A percentile compares a stretch with the other conserved stretches of the same genome.
These are phyloP conservation scores for Ctenicera cuprea DNA, from an alignment of 2,888 invertebrate genomes.

Conservation along the genomic window DNA sequence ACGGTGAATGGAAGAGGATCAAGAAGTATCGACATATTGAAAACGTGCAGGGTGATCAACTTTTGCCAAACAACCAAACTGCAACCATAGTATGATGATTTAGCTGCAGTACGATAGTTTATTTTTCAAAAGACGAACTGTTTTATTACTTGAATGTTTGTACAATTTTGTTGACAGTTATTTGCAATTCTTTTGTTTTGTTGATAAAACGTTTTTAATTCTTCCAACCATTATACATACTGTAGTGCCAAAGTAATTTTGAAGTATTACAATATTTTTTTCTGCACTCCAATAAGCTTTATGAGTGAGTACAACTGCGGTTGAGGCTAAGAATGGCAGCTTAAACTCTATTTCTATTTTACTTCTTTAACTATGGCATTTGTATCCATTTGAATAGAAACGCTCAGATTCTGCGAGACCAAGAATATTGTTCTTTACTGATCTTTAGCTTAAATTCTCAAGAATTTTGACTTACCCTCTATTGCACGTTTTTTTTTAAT, in stretches of 20 bases:
- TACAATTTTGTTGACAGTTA: conserved; percentile 21
- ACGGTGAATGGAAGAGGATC: conserved; percentile 97
- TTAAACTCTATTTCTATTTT: no score
- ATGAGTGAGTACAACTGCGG: background rate
- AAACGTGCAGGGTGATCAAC: conserved; percentile 67
- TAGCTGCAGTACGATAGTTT: background rate
- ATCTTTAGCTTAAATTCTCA: no score
- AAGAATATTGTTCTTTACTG: no score
- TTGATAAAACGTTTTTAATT: background rate
- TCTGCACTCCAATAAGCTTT: background rate
- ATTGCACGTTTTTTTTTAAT: no score
- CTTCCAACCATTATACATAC: conserved; percentile 1
- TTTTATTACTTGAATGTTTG: conserved; percentile 26
- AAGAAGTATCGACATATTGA: conserved; percentile 91
- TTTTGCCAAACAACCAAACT: conserved; percentile 67
- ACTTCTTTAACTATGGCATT: no score
- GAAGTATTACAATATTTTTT: conserved; percentile 5
- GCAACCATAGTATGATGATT: conserved; percentile 62
- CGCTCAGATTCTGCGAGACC: no score
- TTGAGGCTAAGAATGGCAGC: conserved; percentile 1
- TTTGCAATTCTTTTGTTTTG: background rate
- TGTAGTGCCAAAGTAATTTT: conserved; percentile 35
- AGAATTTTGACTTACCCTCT: no score
- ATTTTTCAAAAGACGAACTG: conserved; percentile 17
- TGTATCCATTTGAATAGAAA: no score